Conservation (phyloP, 2,888 invertebrate species). For the Eristalinus aeneus region DNA sequence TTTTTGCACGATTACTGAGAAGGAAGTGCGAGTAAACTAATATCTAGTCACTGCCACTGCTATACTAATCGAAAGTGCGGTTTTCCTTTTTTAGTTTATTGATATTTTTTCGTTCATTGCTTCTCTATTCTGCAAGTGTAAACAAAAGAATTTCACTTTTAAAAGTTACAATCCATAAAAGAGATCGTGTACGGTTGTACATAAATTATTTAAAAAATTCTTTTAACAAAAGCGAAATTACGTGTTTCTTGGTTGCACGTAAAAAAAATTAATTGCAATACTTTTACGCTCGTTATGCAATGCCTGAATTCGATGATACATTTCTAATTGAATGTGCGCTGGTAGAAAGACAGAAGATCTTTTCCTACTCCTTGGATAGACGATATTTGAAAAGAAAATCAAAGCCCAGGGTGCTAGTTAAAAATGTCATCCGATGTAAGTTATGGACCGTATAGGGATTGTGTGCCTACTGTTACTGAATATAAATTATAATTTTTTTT, state of each 20-base stretch:
- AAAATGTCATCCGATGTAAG: constrained; percentile 78
- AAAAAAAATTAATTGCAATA: constrained; percentile 38
- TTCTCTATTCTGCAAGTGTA: constrained; percentile 61
- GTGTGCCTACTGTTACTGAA: constrained; percentile 37
- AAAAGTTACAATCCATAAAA: constrained; percentile 41
- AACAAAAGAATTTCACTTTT: constrained; percentile 70
- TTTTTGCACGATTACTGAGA: constrained; percentile 43
- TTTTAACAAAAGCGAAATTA: background rate
- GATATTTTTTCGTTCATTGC: constrained; percentile 28
- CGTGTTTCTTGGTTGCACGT: background rate
- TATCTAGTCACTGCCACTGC: constrained; percentile 35
- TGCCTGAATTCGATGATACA: constrained; percentile 80
- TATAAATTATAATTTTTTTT: constrained; percentile 22
- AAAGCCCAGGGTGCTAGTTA: constrained; percentile 74
- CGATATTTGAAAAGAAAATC: constrained; percentile 62
- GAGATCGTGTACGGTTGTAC: constrained; percentile 36
- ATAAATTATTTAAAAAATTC: constrained; percentile 34
- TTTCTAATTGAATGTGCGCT: constrained; percentile 78
- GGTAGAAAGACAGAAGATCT: constrained; percentile 76
- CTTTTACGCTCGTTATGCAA: constrained; percentile 75
- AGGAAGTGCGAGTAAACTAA: constrained; percentile 41
- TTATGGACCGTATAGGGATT: constrained; percentile 71
- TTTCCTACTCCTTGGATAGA: constrained; percentile 75
- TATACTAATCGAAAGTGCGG: constrained; percentile 24
- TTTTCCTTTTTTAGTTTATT: constrained; percentile 33